These are phyloP conservation scores for Ophiodon elongatus DNA, from an alignment of 2,113 vertebrate species.

Conservation along the genomic window DNA sequence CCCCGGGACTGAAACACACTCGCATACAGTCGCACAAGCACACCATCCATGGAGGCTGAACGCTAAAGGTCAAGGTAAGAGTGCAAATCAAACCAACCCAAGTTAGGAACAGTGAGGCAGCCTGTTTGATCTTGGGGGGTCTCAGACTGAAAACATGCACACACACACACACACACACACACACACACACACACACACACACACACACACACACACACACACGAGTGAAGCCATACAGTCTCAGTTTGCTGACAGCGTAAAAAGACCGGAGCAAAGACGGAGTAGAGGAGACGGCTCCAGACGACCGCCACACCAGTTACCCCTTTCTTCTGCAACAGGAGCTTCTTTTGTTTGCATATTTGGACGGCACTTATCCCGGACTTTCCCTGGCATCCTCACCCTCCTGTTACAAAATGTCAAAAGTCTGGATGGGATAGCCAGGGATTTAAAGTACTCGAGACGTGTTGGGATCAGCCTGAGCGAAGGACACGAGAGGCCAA, in stretches of 20 bases:
- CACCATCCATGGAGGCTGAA: conserved; percentile 54
- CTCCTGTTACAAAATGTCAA: conserved; percentile 5
- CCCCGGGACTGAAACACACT: conserved; percentile 42
- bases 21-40: conserved; percentile 35
- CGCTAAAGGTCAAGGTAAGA: conserved; percentile 57
- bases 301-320: conserved; percentile 14
- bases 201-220: conserved; percentile 29
- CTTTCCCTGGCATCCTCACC: conserved; percentile 20
- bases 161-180: too few species aligned
- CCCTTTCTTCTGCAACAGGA: conserved; percentile 36
- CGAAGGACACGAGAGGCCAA: neutral
- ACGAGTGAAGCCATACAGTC: conserved; percentile 64
- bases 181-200: conserved; percentile 35
- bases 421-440: conserved; percentile 5
- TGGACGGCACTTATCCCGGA: conserved; percentile 32
- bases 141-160: conserved; percentile 36
- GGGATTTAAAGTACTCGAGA: conserved; percentile 16
- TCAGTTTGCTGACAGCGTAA: conserved; percentile 38
- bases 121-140: conserved; percentile 25
- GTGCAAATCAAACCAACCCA: conserved; percentile 28
- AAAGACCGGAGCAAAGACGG: conserved; percentile 26
- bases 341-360: conserved; percentile 40
- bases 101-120: conserved; percentile 34
- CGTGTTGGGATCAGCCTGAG: conserved; percentile 5
- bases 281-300: conserved; percentile 22